Evolutionary conservation across 2,888 invertebrate species (phyloP).

Genomic region (Trachelus iudaicus): DNA sequence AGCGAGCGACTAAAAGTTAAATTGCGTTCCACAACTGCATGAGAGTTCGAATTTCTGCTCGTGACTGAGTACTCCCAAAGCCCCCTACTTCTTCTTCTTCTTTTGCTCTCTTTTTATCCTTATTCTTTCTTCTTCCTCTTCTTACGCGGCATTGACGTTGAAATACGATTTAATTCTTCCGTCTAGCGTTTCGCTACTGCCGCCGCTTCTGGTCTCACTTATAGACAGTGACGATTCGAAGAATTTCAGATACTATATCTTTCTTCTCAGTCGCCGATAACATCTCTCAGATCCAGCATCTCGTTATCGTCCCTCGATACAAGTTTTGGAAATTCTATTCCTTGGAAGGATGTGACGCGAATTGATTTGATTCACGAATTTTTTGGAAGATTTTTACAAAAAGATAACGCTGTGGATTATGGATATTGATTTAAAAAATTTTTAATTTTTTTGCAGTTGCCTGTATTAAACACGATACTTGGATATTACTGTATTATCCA

Average conservation of each 20-base stretch:
- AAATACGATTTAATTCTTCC: slow-evolving; percentile 60
- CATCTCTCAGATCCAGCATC: neutral
- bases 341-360: neutral
- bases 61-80: slow-evolving; percentile 58
- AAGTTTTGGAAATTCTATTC: neutral
- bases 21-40: slow-evolving; percentile 56
- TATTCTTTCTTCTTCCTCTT: slow-evolving; percentile 16
- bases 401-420: neutral
- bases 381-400: neutral
- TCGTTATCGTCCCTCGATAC: neutral
- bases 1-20: slow-evolving; percentile 59
- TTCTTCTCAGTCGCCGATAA: too few relatives aligned
- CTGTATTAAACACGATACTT: neutral
- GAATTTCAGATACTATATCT: neutral
- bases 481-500: neutral
- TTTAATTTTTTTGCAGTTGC: too few relatives aligned
- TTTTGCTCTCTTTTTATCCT: slow-evolving; percentile 20
- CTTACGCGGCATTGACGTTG: slow-evolving; percentile 51
- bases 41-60: slow-evolving; percentile 55
- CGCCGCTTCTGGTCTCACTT: too few relatives aligned
- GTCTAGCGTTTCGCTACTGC: slow-evolving; percentile 44
- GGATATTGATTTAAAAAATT: neutral
- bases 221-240: too few relatives aligned
- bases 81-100: slow-evolving; percentile 33
- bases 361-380: neutral